Evolutionary conservation across 2,797 vertebrate genomes (phyloP), one percentile per base, ranked within the genome.

Genomic region (Propithecus perrieri): DNA sequence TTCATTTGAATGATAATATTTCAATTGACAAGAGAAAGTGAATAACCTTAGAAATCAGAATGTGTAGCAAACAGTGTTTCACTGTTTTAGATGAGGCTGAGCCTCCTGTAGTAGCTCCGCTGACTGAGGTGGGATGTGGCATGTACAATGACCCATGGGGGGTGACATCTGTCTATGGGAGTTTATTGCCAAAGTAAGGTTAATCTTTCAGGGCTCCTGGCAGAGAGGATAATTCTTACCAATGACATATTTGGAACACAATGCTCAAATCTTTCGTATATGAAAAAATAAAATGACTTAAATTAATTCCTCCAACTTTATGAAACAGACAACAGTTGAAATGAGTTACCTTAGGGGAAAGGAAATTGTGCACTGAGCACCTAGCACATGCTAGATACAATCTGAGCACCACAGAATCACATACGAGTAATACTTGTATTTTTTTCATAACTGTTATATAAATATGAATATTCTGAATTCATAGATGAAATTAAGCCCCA

Each of bases 111-210:
- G 57, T 5, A 59, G 57, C 26, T 28, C 4, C 26, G 26, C 57
- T 59, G 26, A 59, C 26, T 53, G 15, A 80, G 24, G 3, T 2
- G 3, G 26, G n/a, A 28, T 4, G 0, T 2, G 20, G 7, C 8
- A 28, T 11, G 33, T 2, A 3, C 4, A 11, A 2, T 30, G 4
- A 48, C 2, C 26, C 7, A 7, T 2, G 10, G 6, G 3, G 4
- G 7, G 1, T 24, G 14, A 38, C 20, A 1, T 15, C n/a, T 28
- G 2, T 63, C 35, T 28, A 1, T 12, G 1, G 2, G 28, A 1
- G 6, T 33, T 63, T 13, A 30, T 38, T 35, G 24, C 12, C n/a
- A 2, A 35, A 7, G 13, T 3, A 33, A 57, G 10, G 63, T 7
- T 4, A 46, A 7, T 5, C 17, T 48, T 59, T 26, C 24, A 55